A percentile compares a stretch with the other conserved stretches of the same genome.
phyloP scores from a whole-genome alignment of 2,113 vertebrate genomes.

The Bubalus kerabau region DNA sequence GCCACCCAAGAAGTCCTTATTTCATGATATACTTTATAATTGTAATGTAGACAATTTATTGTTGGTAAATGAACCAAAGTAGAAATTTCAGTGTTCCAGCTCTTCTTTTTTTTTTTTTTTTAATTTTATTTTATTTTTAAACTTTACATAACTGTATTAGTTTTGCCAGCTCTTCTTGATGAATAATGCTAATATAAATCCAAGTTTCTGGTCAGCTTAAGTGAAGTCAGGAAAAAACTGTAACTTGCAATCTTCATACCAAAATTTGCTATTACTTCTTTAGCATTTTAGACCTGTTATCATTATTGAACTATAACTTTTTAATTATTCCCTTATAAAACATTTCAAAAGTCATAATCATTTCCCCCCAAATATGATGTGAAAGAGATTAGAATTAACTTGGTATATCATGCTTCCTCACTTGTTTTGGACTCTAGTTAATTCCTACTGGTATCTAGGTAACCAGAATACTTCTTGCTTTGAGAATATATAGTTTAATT shows the following conservation, averaged over 20 bases:
- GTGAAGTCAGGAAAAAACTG: background rate
- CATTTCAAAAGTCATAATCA: background rate
- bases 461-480: background rate
- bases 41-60: background rate
- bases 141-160: too few relatives aligned
- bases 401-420: background rate
- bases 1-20: background rate
- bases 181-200: background rate
- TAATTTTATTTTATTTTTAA: too few relatives aligned
- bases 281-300: background rate
- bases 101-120: background rate
- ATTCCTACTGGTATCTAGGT: background rate
- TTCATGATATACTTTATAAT: background rate
- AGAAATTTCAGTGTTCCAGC: background rate
- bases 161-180: background rate
- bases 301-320: background rate
- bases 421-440: background rate
- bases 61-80: background rate
- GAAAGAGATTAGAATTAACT: background rate
- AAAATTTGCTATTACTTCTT: background rate
- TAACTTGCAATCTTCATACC: background rate
- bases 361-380: background rate
- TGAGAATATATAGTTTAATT: background rate
- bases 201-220: background rate
- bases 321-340: background rate